Percentiles rank a stretch among this genome's conserved stretches.
phyloP scores from a whole-genome alignment of 2,888 invertebrate species.

The Tetramorium bicarinatum region DNA sequence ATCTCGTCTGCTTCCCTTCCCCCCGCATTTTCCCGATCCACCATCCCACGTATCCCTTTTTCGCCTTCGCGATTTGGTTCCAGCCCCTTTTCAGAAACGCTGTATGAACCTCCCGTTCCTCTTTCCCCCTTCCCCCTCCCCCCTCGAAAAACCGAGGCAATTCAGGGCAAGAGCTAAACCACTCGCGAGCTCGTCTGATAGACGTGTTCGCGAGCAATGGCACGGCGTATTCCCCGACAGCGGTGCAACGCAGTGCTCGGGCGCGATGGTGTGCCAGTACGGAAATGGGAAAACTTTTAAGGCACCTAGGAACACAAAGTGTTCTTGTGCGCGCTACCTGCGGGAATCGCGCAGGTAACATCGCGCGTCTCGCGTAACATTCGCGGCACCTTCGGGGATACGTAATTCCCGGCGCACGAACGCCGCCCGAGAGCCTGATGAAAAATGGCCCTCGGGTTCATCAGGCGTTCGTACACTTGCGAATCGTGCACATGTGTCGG shows the following conservation, averaged over 20 bases:
- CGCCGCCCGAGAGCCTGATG: constrained; percentile 47
- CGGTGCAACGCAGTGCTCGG: constrained; percentile 45
- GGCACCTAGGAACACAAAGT: constrained; percentile 73
- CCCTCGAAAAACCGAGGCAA: constrained; percentile 63
- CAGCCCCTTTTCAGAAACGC: constrained; percentile 46
- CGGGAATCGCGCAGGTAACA: constrained; percentile 66
- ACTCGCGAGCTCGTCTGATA: constrained; percentile 55
- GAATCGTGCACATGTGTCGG: constrained; percentile 12
- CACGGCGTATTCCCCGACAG: constrained; percentile 70
- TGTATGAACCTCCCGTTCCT: constrained; percentile 52
- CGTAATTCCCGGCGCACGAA: constrained; percentile 48
- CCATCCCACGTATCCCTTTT: not conserved
- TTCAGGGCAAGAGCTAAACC: constrained; percentile 59
- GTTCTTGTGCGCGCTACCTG: constrained; percentile 66
- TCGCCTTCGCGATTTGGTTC: constrained; percentile 60
- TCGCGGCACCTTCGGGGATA: constrained; percentile 57
- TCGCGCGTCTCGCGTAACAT: constrained; percentile 39
- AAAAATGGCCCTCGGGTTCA: constrained; percentile 49
- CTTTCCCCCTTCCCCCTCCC: not conserved
- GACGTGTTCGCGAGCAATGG: constrained; percentile 50
- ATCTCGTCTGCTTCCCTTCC: constrained; percentile 5
- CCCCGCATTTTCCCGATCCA: not conserved
- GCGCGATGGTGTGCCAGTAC: constrained; percentile 65
- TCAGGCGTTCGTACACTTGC: constrained; percentile 4
- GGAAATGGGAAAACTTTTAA: constrained; percentile 81